Evolutionary conservation across 2,797 vertebrate genomes (phyloP).

Genomic region (Eospalax fontanierii): DNA sequence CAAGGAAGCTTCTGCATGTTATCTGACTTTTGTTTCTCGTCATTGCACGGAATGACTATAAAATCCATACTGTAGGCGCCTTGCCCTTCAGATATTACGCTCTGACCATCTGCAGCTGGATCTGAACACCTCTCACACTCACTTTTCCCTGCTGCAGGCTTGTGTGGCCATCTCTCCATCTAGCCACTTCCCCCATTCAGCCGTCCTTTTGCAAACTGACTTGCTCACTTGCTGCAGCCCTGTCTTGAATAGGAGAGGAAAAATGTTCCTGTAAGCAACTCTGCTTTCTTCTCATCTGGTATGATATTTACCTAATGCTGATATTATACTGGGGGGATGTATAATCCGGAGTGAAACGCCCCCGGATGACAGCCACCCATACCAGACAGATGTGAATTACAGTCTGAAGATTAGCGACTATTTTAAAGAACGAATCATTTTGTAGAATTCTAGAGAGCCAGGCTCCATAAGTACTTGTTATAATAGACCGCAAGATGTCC

Average conservation of each 20-base stretch:
- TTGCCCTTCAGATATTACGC: background rate
- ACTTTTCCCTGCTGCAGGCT: too few relatives aligned
- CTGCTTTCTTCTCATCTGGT: conserved; percentile 36
- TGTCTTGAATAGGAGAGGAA: background rate
- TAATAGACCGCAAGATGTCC: background rate
- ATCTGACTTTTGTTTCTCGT: background rate
- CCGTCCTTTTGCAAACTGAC: background rate
- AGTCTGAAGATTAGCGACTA: background rate
- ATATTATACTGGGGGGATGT: background rate
- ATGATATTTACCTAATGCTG: conserved; percentile 4
- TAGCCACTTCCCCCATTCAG: too few relatives aligned
- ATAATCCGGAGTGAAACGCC: background rate
- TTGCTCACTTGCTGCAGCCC: background rate
- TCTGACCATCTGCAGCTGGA: background rate
- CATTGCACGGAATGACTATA: background rate
- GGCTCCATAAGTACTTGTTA: background rate
- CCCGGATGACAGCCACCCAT: background rate
- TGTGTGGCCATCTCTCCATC: background rate
- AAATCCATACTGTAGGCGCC: background rate
- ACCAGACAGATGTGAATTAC: background rate
- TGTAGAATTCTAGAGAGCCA: background rate
- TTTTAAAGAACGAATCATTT: conserved; percentile 7
- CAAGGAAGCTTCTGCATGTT: background rate
- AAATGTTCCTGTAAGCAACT: conserved; percentile 14
- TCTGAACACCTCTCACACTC: background rate